Base-by-base conservation (phyloP, 1,140 invertebrate species). In the Diploscapter pachys region DNA sequence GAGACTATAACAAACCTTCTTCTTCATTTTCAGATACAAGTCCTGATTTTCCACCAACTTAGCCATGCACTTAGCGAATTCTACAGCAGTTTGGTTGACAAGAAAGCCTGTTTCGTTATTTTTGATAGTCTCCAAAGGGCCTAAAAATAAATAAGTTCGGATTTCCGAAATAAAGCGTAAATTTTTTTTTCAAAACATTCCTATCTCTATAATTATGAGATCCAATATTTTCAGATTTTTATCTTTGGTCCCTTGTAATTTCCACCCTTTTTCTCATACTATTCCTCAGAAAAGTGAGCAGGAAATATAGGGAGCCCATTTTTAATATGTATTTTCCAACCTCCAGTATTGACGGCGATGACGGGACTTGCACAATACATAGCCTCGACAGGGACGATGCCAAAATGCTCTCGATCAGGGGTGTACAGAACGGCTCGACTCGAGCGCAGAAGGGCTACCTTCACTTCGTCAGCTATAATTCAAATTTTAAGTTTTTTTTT, bases 331-430 rank as follows among this genome's bases (percentile, higher is more conserved):
- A 31, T 31, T 89, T 91, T 0, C 96, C 96, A 2, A 31, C 97
- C 97, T 52, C 97, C 97, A 85, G 91, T 94, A 83, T 95, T 93
- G 0, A 93, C 91, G 0, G 96, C 97, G 79, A 99, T 91, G 0
- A 99, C 95, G 31, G 96, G 95, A 82, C 93, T 92, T 51, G 89
- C 87, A 83, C 91, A 90, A 84, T 93, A 94, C 97, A 99, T 99
- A 0, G 96, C 95, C 89, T 99, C 97, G 67, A 99, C 87, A 2
- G 97, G 97, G 5, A 99, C 97, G 84, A 99, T 99, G 4, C 97
- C 97, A 90, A 99, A 99, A 88, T 99, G 97, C 86, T 99, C 97
- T 86, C 93, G 93, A 0, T 91, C 89, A 4, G 97, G 97, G 31
- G 97, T 99, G 80, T 99, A 99, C 11, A 99, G 74, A 86, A 83